A percentile compares a stretch with the other conserved stretches of the same genome.
phyloP scores from a whole-genome alignment of 2,888 invertebrate genomes.

The Criorhina ranunculi region DNA sequence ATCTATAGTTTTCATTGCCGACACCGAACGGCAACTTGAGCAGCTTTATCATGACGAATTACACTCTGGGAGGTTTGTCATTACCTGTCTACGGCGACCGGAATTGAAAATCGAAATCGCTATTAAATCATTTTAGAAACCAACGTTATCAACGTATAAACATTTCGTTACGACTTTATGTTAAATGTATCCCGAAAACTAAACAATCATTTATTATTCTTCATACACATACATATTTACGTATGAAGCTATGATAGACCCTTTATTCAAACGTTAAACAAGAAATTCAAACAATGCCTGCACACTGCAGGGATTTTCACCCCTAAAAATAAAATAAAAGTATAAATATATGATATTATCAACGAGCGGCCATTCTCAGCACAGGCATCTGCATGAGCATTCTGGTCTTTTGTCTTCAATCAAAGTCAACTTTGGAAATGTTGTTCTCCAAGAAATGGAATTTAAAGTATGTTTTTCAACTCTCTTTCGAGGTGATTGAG shows the following conservation, averaged over 20 bases:
- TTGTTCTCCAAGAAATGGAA: slow-evolving; percentile 38
- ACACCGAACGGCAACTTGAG: too few species aligned
- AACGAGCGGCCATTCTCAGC: background rate
- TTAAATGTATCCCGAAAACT: too few species aligned
- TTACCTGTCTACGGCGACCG: too few species aligned
- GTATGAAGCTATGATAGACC: background rate
- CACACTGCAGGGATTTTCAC: background rate
- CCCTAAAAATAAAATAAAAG: background rate
- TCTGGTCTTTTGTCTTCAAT: slow-evolving; percentile 43
- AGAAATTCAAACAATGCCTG: background rate
- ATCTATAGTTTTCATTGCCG: too few species aligned
- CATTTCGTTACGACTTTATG: too few species aligned
- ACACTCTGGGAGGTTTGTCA: too few species aligned
- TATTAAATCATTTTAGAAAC: too few species aligned
- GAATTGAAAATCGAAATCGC: too few species aligned
- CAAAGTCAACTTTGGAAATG: slow-evolving; percentile 52
- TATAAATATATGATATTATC: background rate
- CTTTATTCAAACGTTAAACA: background rate
- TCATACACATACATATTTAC: too few species aligned
- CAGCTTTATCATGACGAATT: too few species aligned
- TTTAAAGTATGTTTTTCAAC: slow-evolving; percentile 47
- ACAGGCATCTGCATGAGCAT: slow-evolving; percentile 26
- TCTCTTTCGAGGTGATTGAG: slow-evolving; percentile 50
- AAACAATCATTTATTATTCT: too few species aligned
- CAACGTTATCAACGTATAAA: too few species aligned